phyloP scores from a whole-genome alignment of 2,888 invertebrate species.

The Habrosyne pyritoides region DNA sequence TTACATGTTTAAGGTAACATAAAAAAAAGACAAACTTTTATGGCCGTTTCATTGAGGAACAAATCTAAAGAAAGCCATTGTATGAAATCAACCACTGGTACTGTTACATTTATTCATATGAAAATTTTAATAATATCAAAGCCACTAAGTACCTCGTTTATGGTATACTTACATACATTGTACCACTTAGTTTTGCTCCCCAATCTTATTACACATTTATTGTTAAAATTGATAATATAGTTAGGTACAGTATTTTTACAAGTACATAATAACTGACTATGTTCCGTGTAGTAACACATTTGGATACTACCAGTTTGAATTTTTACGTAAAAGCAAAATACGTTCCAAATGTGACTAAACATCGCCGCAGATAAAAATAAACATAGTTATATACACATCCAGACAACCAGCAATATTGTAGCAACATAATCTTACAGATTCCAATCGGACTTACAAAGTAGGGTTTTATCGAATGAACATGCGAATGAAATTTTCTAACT shows the following conservation, averaged over 20 bases:
- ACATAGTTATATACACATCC: background rate
- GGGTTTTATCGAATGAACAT: too few species aligned
- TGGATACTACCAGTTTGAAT: background rate
- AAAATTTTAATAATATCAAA: slow-evolving; percentile 51
- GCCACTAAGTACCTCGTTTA: slow-evolving; percentile 20
- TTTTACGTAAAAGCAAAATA: slow-evolving; percentile 3
- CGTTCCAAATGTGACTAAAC: slow-evolving; percentile 6
- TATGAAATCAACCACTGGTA: slow-evolving; percentile 38
- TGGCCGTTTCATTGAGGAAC: slow-evolving; percentile 70
- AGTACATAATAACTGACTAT: slow-evolving; percentile 43
- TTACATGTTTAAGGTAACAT: background rate
- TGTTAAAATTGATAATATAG: slow-evolving; percentile 45
- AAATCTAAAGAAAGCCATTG: slow-evolving; percentile 68
- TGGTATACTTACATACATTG: slow-evolving; percentile 34
- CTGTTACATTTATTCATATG: slow-evolving; percentile 41
- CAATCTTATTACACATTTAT: slow-evolving; percentile 65
- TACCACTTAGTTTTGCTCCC: slow-evolving; percentile 70
- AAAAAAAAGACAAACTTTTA: slow-evolving; percentile 24
- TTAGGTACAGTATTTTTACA: slow-evolving; percentile 52
- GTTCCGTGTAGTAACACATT: slow-evolving; percentile 2
- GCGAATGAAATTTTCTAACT: background rate
- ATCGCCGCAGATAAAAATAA: background rate
- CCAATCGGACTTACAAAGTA: background rate
- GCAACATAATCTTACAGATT: background rate
- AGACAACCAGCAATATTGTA: background rate